Evolutionary conservation across 2,888 invertebrate species (phyloP).

Genomic region (Cecidostiba fungosa): DNA sequence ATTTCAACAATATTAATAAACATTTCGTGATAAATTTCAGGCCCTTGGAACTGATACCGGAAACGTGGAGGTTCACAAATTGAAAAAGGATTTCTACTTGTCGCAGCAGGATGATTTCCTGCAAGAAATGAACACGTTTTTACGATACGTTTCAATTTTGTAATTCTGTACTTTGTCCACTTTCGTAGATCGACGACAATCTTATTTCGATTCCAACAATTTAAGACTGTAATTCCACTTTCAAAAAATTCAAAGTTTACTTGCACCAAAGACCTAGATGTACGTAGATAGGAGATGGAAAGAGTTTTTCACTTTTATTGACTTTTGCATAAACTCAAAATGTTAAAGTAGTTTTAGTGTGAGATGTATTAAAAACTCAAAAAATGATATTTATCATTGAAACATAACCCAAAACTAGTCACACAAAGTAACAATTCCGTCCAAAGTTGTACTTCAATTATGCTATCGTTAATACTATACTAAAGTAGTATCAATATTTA

Average conservation of each 20-base stretch:
- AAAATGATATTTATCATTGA: neutral
- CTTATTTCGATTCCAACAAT: slow-evolving; percentile 10
- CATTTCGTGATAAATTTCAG: slow-evolving; percentile 74
- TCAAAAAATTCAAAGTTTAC: slow-evolving; percentile 8
- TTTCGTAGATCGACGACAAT: slow-evolving; percentile 39
- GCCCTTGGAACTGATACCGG: slow-evolving; percentile 80
- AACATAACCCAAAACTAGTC: neutral
- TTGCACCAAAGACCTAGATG: slow-evolving; percentile 25
- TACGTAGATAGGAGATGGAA: slow-evolving; percentile 6
- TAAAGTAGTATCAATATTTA: neutral
- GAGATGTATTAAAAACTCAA: neutral
- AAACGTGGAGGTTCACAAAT: slow-evolving; percentile 80
- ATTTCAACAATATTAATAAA: neutral
- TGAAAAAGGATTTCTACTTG: slow-evolving; percentile 79
- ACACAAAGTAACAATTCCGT: neutral
- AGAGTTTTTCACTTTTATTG: slow-evolving; percentile 36
- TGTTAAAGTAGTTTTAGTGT: neutral
- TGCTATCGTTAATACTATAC: neutral
- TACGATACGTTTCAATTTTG: slow-evolving; percentile 79
- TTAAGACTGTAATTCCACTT: slow-evolving; percentile 41
- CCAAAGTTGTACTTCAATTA: neutral
- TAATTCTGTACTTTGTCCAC: slow-evolving; percentile 61
- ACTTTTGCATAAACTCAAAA: neutral
- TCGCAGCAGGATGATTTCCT: slow-evolving; percentile 76
- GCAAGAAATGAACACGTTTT: slow-evolving; percentile 80